A percentile compares a stretch with the other conserved stretches of the same genome.
These are phyloP conservation scores for Brotula barbata DNA, from an alignment of 2,797 vertebrate genomes.

Conservation along the genomic window DNA sequence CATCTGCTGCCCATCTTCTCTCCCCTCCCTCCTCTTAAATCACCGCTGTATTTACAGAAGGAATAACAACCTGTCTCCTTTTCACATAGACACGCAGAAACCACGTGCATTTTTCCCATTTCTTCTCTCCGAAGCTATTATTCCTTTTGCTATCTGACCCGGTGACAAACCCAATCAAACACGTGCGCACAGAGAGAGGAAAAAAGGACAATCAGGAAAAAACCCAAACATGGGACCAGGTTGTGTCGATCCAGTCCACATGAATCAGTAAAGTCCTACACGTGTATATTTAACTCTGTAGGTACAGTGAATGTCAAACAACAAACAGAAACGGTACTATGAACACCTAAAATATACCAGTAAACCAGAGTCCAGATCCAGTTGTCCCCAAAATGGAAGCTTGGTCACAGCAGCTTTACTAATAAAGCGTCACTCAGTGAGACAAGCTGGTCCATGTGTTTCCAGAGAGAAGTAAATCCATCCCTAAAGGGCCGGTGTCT, in stretches of 20 bases:
- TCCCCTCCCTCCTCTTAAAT: conserved; percentile 15
- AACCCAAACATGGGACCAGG: conserved; percentile 52
- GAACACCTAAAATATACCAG: conserved; percentile 10
- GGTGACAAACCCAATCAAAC: conserved; percentile 56
- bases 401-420: conserved; percentile 40
- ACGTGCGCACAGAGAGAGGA: conserved; percentile 18
- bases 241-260: conserved; percentile 67
- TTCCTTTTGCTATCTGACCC: conserved; percentile 50
- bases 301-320: conserved; percentile 39
- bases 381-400: conserved; percentile 29
- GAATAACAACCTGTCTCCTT: conserved; percentile 62
- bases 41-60: conserved; percentile 58
- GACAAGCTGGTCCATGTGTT: conserved; percentile 53
- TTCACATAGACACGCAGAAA: conserved; percentile 41
- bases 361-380: conserved; percentile 31
- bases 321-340: conserved; percentile 41
- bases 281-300: conserved; percentile 23
- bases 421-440: conserved; percentile 47
- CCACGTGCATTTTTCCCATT: conserved; percentile 35
- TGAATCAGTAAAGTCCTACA: conserved; percentile 62
- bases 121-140: conserved; percentile 38
- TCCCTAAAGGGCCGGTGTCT: conserved; percentile 17
- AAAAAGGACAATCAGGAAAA: conserved; percentile 42
- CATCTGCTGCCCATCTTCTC: conserved; percentile 62
- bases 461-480: conserved; percentile 35